phyloP scores from a whole-genome alignment of 2,113 vertebrate genomes.

The Xenopus laevis region DNA sequence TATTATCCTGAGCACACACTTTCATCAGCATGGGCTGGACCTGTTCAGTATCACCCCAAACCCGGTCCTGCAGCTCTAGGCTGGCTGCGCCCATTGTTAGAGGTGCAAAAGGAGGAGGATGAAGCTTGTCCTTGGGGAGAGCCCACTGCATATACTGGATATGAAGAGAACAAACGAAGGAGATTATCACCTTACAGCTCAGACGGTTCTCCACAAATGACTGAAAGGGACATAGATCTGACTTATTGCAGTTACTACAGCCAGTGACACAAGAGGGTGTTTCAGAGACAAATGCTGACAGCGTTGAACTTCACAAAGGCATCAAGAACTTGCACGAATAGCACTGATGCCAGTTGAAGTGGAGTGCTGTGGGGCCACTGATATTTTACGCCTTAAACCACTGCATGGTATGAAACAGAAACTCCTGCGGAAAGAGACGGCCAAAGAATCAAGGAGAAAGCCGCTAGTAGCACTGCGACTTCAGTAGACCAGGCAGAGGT shows the following conservation, averaged over 20 bases:
- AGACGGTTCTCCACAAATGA: conserved; percentile 72
- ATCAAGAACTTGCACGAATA: not conserved
- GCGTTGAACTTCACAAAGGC: too few species aligned
- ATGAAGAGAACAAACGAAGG: conserved; percentile 83
- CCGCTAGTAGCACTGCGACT: not conserved
- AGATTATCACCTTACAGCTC: conserved; percentile 82
- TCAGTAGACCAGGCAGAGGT: too few species aligned
- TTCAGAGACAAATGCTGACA: not conserved
- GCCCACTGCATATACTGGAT: conserved; percentile 78
- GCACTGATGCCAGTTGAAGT: too few species aligned
- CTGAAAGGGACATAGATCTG: conserved; percentile 57
- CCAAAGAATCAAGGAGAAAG: not conserved
- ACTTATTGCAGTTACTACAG: conserved; percentile 70
- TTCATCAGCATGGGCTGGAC: conserved; percentile 52
- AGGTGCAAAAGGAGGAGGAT: conserved; percentile 69
- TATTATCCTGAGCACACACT: conserved; percentile 81
- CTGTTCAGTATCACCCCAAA: conserved; percentile 75
- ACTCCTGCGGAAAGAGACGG: too few species aligned
- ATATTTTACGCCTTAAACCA: too few species aligned
- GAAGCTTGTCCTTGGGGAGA: conserved; percentile 76
- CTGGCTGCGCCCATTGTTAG: conserved; percentile 80
- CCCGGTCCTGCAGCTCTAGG: conserved; percentile 63
- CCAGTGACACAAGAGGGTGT: conserved; percentile 61
- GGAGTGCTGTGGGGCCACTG: too few species aligned
- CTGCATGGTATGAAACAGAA: too few species aligned